Evolutionary conservation across 2,797 vertebrate genomes (phyloP), one percentile per base, ranked within the genome.

Genomic region (Cheracebus regulus): DNA sequence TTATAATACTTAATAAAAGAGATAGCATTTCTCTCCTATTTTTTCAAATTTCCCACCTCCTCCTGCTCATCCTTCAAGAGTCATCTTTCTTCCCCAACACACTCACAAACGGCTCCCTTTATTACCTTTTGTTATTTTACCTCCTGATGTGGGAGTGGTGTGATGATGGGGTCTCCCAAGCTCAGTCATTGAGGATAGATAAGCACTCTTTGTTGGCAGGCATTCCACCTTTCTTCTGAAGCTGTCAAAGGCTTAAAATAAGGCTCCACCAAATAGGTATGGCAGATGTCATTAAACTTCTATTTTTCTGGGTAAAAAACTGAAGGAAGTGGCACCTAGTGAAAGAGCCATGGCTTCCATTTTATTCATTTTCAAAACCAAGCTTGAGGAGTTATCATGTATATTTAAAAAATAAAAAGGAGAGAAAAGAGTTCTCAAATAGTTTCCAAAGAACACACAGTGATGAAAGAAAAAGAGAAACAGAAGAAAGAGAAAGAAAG

Each of bases 291-390:
- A 83, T 39, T 79, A 41, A 55, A 82, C 22, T 64, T 96, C 78
- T 80, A 19, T 76, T 91, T 97, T 72, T 52, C 73, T 57, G 30
- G 67, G 48, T 52, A 90, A 64, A 83, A 84, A 90, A 36, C 10
- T 7, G 30, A 80, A 90, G 50, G 36, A 91, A 91, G 39, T 79
- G 19, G 73, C 48, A 50, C 79, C 46, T 64, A 36, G 44, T 46
- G 67, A 57, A 84, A 85, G 48, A 55, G 24, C 33, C 30, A 17
- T 2, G 4, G 41, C 36, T 75, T 84, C 58, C 52, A 28, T 76
- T 76, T 90, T 52, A 88, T 70, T 91, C 36, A 26, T 88, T 90
- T 96, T 87, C 81, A 97, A 97, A 95, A 50, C 19, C 58, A 72
- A 61, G 52, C 22, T 85, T 83, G 14, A 94, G 79, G 33, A 44